These are phyloP conservation scores for Cetoscarus ocellatus DNA, from an alignment of 2,797 vertebrate genomes.

Conservation along the genomic window DNA sequence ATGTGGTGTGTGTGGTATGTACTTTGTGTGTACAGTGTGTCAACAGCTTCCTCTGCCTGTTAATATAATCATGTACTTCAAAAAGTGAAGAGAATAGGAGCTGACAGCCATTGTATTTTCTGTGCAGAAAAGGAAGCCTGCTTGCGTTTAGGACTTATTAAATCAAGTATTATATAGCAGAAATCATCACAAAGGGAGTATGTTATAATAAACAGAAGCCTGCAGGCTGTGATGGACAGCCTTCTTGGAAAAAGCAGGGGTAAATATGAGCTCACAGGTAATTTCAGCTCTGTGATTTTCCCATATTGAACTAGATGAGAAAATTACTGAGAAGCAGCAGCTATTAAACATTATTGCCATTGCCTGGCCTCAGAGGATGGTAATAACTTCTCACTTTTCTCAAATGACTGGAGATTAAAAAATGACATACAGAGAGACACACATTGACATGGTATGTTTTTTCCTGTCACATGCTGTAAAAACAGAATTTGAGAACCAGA, in stretches of 20 bases:
- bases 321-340: slow-evolving; percentile 6
- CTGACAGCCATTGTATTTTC: not conserved
- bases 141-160: slow-evolving; percentile 2
- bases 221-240: slow-evolving; percentile 1
- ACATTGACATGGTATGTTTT: not conserved
- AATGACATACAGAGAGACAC: not conserved
- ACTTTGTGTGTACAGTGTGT: not conserved
- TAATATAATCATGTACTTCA: not conserved
- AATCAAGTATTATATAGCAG: slow-evolving; percentile 19
- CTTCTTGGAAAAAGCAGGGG: slow-evolving; percentile 10
- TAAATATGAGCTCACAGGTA: slow-evolving; percentile 10
- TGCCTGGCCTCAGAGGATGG: slow-evolving; percentile 2
- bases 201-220: slow-evolving; percentile 12
- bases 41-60: not conserved
- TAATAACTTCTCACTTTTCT: slow-evolving; percentile 10
- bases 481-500: slow-evolving; percentile 1
- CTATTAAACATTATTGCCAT: slow-evolving; percentile 13
- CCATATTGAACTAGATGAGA: slow-evolving; percentile 21
- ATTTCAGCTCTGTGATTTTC: not conserved
- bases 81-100: not conserved
- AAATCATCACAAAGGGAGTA: slow-evolving; percentile 22
- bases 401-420: slow-evolving; percentile 18
- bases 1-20: not conserved
- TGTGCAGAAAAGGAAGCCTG: not conserved
- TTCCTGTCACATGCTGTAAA: slow-evolving; percentile 4